phyloP scores from a whole-genome alignment of 2,888 invertebrate genomes.

The Invenusta paracnida region DNA sequence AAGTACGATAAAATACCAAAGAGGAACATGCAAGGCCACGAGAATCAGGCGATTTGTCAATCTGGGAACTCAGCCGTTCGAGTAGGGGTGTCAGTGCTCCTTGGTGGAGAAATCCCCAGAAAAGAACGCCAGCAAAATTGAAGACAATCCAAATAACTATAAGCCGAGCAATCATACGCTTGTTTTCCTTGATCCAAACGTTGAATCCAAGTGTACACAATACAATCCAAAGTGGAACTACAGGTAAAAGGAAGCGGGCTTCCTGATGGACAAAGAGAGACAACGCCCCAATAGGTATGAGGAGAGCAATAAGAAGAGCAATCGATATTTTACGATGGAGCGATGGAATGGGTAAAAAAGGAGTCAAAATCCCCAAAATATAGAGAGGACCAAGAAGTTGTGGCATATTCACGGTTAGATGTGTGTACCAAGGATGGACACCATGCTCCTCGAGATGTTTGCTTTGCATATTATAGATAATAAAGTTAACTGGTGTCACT shows the following conservation, averaged over 20 bases:
- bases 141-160: constrained; percentile 27
- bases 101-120: constrained; percentile 41
- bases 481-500: constrained; percentile 39
- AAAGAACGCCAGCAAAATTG: constrained; percentile 34
- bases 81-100: not conserved
- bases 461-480: constrained; percentile 32
- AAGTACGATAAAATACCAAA: constrained; percentile 20
- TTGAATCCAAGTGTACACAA: not conserved
- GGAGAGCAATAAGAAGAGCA: not conserved
- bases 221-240: constrained; percentile 20
- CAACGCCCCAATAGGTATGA: constrained; percentile 8
- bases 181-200: not conserved
- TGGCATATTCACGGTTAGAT: constrained; percentile 31
- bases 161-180: not conserved
- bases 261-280: constrained; percentile 41
- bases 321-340: not conserved
- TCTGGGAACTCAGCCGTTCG: not conserved
- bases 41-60: not conserved
- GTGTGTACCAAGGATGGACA: constrained; percentile 14
- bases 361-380: not conserved
- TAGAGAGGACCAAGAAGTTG: constrained; percentile 30
- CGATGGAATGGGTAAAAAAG: not conserved
- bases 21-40: not conserved
- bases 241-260: constrained; percentile 35
- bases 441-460: constrained; percentile 31